Evolutionary conservation across 37 sponge, comb jelly and placozoan genomes (phyloP), one percentile per base, ranked within the genome.

Genomic region (Spongilla lacustris): DNA sequence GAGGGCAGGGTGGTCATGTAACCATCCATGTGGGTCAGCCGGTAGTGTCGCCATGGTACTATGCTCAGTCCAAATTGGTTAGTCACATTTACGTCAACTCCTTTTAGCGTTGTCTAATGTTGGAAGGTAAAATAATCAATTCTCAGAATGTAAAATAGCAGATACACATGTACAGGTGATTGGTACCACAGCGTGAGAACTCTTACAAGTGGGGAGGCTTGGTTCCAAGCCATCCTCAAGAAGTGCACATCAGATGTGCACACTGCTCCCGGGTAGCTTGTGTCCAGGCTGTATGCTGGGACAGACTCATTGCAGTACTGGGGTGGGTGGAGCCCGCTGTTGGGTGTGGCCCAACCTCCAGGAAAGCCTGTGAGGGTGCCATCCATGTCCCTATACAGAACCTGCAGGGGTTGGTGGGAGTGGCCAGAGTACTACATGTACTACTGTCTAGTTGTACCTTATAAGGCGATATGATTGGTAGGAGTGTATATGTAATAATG

Each of bases 11-110:
- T 91, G 66, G 84, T 70, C 95, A 94, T 94, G 86, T 94, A 94
- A 23, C 95, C 95, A 71, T 88, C 89, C 69, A 83, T 6, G 69
- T 94, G 95, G 21, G 95, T 94, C 32, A 91, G 95, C 36, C 95
- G 82, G 34, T 94, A 91, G 76, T 94, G 92, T 69, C 89, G 77
- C 95, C 95, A 94, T 32, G 94, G 94, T 10, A 94, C 81, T 27
- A 81, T 22, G 38, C 85, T 85, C 0, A 11, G 30, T 1, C 94
- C 94, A 84, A 89, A 90, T 75, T 90, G 71, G 80, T 94, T 94
- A 74, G 82, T 85, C 10, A 87, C 88, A 84, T 87, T 87, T 36
- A 94, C 94, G 50, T 21, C 76, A 46, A 86, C 78, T 36, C 82
- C 93, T 25, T 0, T 36, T 0, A 94, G 79, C 5, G 94, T 94